phyloP scores from a whole-genome alignment of 2,797 vertebrate species.

The Enteromius paludinosus region DNA sequence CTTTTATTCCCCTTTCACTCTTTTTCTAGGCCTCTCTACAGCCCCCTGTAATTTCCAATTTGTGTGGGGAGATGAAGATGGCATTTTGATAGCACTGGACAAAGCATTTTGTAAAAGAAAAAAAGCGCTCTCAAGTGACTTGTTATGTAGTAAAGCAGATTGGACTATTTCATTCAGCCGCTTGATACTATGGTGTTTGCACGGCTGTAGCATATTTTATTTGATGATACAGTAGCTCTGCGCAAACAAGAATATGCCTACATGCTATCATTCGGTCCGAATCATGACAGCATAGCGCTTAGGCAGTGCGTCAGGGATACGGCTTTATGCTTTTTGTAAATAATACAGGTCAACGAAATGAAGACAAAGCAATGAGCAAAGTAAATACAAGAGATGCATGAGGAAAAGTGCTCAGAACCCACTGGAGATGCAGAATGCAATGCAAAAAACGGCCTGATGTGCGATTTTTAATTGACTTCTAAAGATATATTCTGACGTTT shows the following conservation, averaged over 20 bases:
- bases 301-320: slow-evolving; percentile 32
- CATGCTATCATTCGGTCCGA: slow-evolving; percentile 39
- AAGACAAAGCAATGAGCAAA: slow-evolving; percentile 30
- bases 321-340: slow-evolving; percentile 43
- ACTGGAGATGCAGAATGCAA: slow-evolving; percentile 14
- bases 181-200: slow-evolving; percentile 66
- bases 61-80: slow-evolving; percentile 69
- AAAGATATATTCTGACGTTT: slow-evolving; percentile 5
- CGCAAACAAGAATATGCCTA: slow-evolving; percentile 68
- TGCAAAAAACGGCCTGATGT: background rate
- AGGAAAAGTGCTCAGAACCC: background rate
- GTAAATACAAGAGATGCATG: slow-evolving; percentile 19
- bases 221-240: slow-evolving; percentile 60
- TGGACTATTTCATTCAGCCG: slow-evolving; percentile 74
- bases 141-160: slow-evolving; percentile 78
- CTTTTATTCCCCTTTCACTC: slow-evolving; percentile 57
- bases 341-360: slow-evolving; percentile 34
- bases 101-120: slow-evolving; percentile 62
- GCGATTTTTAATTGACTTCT: slow-evolving; percentile 5
- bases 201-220: slow-evolving; percentile 75
- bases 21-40: slow-evolving; percentile 67
- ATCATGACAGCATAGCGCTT: slow-evolving; percentile 40
- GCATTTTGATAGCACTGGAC: slow-evolving; percentile 74
- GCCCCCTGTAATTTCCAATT: slow-evolving; percentile 67
- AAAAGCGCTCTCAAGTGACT: slow-evolving; percentile 76